A percentile compares a stretch with the other conserved stretches of the same genome.
phyloP scores from a whole-genome alignment of 2,113 vertebrate species.

The Sclerurus mexicanus region DNA sequence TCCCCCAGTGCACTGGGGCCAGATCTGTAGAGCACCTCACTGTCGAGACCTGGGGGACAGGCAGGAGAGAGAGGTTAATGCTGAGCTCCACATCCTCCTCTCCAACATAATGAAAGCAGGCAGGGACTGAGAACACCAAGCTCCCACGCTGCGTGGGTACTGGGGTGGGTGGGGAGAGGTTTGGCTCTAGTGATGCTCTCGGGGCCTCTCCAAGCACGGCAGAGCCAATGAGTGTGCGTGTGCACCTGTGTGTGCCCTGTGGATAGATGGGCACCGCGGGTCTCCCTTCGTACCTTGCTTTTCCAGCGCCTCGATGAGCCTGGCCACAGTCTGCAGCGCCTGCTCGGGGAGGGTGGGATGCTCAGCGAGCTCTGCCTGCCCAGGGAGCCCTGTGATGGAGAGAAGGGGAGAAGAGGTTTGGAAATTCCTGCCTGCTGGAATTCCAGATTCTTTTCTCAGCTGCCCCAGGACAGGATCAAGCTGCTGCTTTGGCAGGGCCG shows the following conservation, averaged over 20 bases:
- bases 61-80: not conserved
- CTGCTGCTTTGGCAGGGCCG: constrained; percentile 34
- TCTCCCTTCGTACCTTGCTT: constrained; percentile 60
- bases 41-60: constrained; percentile 63
- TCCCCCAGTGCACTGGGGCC: not conserved
- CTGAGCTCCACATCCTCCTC: not conserved
- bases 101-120: accelerated
- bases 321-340: constrained; percentile 66
- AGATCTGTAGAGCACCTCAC: constrained; percentile 56
- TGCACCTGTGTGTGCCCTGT: accelerated
- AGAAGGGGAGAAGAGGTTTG: constrained; percentile 6
- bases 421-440: not conserved
- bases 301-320: constrained; percentile 76
- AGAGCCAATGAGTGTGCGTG: accelerated
- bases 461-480: not conserved
- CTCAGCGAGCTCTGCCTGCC: constrained; percentile 57
- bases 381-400: constrained; percentile 42
- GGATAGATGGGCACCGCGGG: accelerated
- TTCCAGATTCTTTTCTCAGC: not conserved
- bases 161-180: accelerated
- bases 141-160: accelerated
- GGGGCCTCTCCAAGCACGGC: accelerated
- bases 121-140: not conserved
- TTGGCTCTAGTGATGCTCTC: accelerated
- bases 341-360: constrained; percentile 66